These are phyloP conservation scores for Oceanodroma leucorhoa DNA, from an alignment of 2,797 vertebrate species.

Conservation along the genomic window DNA sequence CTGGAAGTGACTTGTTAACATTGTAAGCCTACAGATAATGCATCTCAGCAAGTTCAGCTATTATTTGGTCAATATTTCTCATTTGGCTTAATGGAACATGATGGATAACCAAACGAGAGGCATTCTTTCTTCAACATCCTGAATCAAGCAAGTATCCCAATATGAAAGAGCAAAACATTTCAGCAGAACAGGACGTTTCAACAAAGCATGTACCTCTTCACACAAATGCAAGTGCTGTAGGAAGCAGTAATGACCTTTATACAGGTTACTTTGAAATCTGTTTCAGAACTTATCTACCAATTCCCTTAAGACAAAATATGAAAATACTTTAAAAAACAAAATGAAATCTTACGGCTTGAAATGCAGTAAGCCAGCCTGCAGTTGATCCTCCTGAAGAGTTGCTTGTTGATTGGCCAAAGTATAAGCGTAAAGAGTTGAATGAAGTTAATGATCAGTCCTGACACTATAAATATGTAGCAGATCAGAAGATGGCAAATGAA, in stretches of 20 bases:
- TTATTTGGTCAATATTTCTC: background rate
- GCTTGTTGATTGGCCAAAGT: constrained; percentile 89
- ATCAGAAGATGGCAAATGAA: constrained; percentile 90
- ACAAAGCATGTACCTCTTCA: background rate
- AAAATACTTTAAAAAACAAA: background rate
- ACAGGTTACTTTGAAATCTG: background rate
- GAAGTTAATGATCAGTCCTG: constrained; percentile 89
- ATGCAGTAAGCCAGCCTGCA: constrained; percentile 90
- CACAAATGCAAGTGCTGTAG: background rate
- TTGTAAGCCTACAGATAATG: background rate
- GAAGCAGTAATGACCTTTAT: background rate
- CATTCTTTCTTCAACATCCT: background rate
- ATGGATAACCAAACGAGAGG: background rate
- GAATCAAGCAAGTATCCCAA: background rate
- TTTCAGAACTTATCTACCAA: background rate
- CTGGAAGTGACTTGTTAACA: background rate
- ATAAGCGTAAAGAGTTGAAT: constrained; percentile 87
- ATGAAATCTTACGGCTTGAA: constrained; percentile 86
- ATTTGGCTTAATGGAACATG: background rate
- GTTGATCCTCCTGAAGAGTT: constrained; percentile 91
- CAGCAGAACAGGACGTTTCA: background rate
- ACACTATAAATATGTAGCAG: constrained; percentile 91
- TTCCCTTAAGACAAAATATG: background rate
- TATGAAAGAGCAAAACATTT: background rate
- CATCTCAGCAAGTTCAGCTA: background rate